Percentiles rank a stretch among this genome's conserved stretches.
phyloP scores from a whole-genome alignment of 1,140 invertebrate genomes.

The Lucilia sericata region DNA sequence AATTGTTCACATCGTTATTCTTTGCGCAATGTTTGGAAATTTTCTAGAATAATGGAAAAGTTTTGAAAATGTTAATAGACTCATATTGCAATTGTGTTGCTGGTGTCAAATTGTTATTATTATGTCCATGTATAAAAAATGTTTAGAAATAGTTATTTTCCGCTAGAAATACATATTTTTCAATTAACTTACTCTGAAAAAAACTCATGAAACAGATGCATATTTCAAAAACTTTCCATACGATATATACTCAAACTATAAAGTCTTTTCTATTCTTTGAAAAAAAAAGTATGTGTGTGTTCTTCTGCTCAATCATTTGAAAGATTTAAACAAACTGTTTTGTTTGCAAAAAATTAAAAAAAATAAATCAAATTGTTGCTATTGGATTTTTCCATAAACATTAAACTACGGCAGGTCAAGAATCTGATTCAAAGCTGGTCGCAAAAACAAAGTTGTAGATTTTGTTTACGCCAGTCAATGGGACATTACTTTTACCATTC shows the following conservation, averaged over 20 bases:
- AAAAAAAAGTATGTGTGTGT: neutral
- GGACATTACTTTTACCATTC: neutral
- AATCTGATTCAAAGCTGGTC: neutral
- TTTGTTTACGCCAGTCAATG: neutral
- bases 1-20: no score
- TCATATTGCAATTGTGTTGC: neutral
- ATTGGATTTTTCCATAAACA: neutral
- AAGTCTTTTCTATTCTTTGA: neutral
- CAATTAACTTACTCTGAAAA: neutral
- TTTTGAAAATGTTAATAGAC: neutral
- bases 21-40: neutral
- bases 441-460: neutral
- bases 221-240: neutral
- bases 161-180: neutral
- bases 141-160: neutral
- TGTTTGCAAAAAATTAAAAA: neutral
- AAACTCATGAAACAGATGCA: neutral
- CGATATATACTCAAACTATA: neutral
- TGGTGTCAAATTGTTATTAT: neutral
- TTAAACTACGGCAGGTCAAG: neutral
- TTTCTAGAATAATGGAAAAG: neutral
- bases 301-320: neutral
- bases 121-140: neutral
- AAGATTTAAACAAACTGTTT: slow-evolving; percentile 2
- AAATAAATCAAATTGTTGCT: neutral